Evolutionary conservation across 2,888 invertebrate genomes (phyloP), one percentile per base, ranked within the genome.

Genomic region (Mimachlamys varia): DNA sequence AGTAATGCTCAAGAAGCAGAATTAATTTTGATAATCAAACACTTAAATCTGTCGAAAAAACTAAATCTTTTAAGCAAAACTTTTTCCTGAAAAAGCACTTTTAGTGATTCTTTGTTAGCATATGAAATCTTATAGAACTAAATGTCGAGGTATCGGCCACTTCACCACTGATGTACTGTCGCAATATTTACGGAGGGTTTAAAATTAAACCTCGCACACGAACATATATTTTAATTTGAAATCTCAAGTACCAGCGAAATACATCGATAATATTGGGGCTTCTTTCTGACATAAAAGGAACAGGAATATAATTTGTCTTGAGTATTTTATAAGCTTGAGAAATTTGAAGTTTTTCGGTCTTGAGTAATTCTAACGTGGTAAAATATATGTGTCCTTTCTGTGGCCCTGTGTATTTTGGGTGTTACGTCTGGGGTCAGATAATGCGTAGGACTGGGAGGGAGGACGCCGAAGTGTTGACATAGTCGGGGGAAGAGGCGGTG

Each of bases 21-120:
- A 27, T 76, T 33, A 76, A 76, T 76, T 27, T 76, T 76, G 13
- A 33, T 76, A 76, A 76, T 76, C 33, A 76, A 76, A 76, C 76
- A 76, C 33, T 76, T 76, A 76, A 76, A 27, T 33, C 5, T 15
- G 10, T 15, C 2, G 19, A 76, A 76, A 76, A 76, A 76, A n/a
- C n/a, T 27, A 55, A 19, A 7, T 76, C 76, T 76, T 76, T 76
- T 33, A 27, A 4, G 7, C 1, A 5, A 12, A 27, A 12, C 0
- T 76, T 33, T 33, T 76, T 76, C 76, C 76, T 76, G 76, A 15
- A 76, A 76, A 53, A 33, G 76, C 33, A 12, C 33, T 76, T 22
- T 76, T 0, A 13, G 7, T 3, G 33, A 33, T 76, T 76, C 76
- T 76, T 76, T 76, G 76, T 33, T 33, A 76, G 33, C 33, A 33